These are phyloP conservation scores for Eudyptes chrysolophus DNA, from an alignment of 2,113 vertebrate genomes.

Conservation along the genomic window DNA sequence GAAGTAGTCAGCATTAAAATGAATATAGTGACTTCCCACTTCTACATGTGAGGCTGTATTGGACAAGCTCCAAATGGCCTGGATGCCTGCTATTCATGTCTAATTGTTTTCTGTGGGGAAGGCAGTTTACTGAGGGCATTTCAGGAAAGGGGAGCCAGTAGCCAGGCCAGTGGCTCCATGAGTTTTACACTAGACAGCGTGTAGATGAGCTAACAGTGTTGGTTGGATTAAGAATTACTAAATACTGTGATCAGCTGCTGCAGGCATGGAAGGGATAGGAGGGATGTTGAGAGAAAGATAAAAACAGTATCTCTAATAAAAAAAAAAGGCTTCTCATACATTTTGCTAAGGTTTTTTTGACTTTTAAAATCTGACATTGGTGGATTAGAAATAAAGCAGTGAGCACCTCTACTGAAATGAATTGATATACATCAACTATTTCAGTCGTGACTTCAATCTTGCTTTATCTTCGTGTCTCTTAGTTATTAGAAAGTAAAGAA, in stretches of 20 bases:
- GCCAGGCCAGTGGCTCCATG: neutral
- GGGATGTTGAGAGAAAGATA: neutral
- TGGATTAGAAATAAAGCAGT: neutral
- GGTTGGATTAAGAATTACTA: neutral
- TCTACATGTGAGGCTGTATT: neutral
- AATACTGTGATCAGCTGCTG: neutral
- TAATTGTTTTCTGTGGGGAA: neutral
- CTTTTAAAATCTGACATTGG: neutral
- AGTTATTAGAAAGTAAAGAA: neutral
- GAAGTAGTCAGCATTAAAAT: neutral
- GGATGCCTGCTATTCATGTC: neutral
- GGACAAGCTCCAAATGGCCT: neutral
- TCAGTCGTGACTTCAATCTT: neutral
- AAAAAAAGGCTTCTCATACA: neutral
- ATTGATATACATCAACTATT: neutral
- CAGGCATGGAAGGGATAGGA: neutral
- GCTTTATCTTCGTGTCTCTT: neutral
- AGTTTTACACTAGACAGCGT: neutral
- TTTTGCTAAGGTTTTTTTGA: neutral
- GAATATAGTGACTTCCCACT: neutral
- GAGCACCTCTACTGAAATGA: neutral
- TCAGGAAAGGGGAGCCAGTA: neutral
- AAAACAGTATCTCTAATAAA: neutral
- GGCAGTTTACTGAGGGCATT: neutral
- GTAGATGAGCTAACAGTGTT: neutral